Base-by-base conservation (phyloP, 2,113 vertebrate genomes). In the Bucco capensis region DNA sequence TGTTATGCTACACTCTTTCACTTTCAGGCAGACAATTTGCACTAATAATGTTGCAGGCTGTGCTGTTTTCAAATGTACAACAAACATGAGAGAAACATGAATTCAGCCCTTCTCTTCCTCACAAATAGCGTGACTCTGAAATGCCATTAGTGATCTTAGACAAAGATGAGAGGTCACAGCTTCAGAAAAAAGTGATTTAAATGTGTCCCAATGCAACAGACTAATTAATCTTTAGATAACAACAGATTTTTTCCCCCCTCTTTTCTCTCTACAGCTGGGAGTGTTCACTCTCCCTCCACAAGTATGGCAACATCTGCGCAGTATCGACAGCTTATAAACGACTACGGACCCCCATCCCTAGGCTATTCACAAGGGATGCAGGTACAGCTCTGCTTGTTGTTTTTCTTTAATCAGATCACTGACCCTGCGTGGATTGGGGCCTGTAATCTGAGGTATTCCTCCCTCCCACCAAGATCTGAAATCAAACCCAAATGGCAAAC, bases 291-390 rank as follows among this genome's bases (percentile, higher is more conserved):
- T 73, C 97, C 99, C 21, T 98, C 99, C 56, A 98, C 98, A 46
- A 99, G 98, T 66, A 98, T 99, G 98, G 99, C 98, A 23, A 97
- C 98, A 1, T 96, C 98, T 6, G 98, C 98, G 12, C 99, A 99
- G 35, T 99, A 99, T 89, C 97, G 99, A 61, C 99, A 99, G 31
- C 97, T 99, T 47, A 97, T 99, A 91, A 99, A 98, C 17, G 99
- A 99, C 97, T 99, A 99, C 0, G 99, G 99, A 73, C 99, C 99
- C 27, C 99, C 99, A 1, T 99, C 99, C 66, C 97, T 99, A 92
- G 99, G 99, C 92, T 99, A 99, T 44, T 98, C 98, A 74, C 99
- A 99, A 97, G 99, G 99, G 96, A 77, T 92, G 82, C 80, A 69
- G 70, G 78, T 97, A 96, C 40, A 66, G 50, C 56, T 82, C 78